phyloP scores from a whole-genome alignment of 2,888 invertebrate species.

The Phanerotoma sp. region DNA sequence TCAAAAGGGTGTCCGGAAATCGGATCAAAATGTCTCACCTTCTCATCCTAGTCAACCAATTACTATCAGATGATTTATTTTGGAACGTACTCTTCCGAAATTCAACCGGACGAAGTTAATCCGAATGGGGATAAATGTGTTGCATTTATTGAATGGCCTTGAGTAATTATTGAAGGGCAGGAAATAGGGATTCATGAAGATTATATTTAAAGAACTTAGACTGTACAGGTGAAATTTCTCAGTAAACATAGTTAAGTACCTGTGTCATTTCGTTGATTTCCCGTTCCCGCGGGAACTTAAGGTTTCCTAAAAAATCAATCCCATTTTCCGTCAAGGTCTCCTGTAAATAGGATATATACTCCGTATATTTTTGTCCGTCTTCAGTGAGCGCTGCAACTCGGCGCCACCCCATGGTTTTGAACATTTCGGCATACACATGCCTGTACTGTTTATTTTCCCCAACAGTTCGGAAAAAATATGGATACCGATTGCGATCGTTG shows the following conservation, averaged over 20 bases:
- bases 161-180: too few relatives aligned
- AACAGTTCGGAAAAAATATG: slow-evolving; percentile 78
- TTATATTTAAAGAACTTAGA: too few relatives aligned
- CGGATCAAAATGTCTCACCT: too few relatives aligned
- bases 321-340: slow-evolving; percentile 65
- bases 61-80: too few relatives aligned
- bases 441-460: slow-evolving; percentile 75
- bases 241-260: slow-evolving; percentile 53
- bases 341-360: slow-evolving; percentile 73
- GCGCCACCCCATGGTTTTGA: slow-evolving; percentile 67
- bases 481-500: slow-evolving; percentile 69
- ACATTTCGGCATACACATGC: slow-evolving; percentile 66
- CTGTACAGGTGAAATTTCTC: background rate
- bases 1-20: too few relatives aligned
- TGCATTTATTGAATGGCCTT: too few relatives aligned
- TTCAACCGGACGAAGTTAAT: too few relatives aligned
- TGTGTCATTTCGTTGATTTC: slow-evolving; percentile 62
- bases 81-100: too few relatives aligned
- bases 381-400: slow-evolving; percentile 77
- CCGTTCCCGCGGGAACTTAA: slow-evolving; percentile 68
- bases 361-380: slow-evolving; percentile 76
- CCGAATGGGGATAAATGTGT: too few relatives aligned
- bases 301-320: slow-evolving; percentile 68
- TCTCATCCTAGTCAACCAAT: too few relatives aligned
- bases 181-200: too few relatives aligned